Percentiles rank a stretch among this genome's conserved stretches.
Evolutionary conservation across 1,140 invertebrate species (phyloP).

Genomic region (Sweltsa coloradensis): DNA sequence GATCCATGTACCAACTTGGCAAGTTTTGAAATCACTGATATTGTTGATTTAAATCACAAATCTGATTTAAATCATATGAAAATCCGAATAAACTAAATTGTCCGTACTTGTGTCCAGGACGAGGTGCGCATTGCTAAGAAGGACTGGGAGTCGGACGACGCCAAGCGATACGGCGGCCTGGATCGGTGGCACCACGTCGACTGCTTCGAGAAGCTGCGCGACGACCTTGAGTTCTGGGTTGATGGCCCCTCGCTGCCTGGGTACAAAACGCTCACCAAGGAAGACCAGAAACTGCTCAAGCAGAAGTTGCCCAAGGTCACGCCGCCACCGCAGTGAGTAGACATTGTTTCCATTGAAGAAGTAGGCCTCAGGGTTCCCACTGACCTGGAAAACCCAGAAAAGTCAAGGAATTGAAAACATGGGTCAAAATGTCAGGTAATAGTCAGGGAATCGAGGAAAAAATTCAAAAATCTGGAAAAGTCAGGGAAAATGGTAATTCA

Average conservation of each 20-base stretch:
- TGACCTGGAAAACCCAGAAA: no score
- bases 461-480: no score
- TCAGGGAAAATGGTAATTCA: no score
- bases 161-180: constrained; percentile 63
- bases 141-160: constrained; percentile 71
- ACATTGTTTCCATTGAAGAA: no score
- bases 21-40: no score
- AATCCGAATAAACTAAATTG: constrained; percentile 4
- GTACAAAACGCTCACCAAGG: constrained; percentile 52
- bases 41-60: no score
- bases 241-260: constrained; percentile 59
- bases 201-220: constrained; percentile 74
- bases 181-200: constrained; percentile 85
- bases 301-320: constrained; percentile 54
- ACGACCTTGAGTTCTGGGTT: constrained; percentile 63
- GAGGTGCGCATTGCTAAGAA: constrained; percentile 74
- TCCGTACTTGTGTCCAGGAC: constrained; percentile 38
- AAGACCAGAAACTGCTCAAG: constrained; percentile 59
- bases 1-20: no score
- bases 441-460: no score
- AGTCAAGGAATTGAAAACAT: no score
- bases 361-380: no score
- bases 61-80: background rate
- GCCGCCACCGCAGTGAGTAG: no score
- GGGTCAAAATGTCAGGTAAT: no score